These are phyloP conservation scores for Mandrillus leucophaeus DNA, from an alignment of 2,113 vertebrate genomes.

Conservation along the genomic window DNA sequence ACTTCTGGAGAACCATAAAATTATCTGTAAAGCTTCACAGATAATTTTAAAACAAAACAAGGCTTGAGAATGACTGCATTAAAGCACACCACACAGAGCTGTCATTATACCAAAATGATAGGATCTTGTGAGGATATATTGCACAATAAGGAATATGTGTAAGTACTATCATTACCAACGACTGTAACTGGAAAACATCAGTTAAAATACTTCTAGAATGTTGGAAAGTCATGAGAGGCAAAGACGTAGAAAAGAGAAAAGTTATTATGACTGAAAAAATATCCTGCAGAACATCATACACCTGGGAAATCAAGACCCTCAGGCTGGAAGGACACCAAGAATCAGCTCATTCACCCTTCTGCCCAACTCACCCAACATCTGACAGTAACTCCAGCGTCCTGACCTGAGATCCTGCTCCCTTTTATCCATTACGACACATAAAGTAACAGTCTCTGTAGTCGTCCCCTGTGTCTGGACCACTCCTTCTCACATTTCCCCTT, in stretches of 20 bases:
- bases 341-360: neutral
- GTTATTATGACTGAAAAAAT: neutral
- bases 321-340: neutral
- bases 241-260: neutral
- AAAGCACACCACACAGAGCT: neutral
- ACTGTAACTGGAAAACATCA: neutral
- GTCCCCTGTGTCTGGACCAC: neutral
- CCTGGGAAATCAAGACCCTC: neutral
- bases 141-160: neutral
- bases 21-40: neutral
- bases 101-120: neutral
- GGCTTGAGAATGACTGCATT: neutral
- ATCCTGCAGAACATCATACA: neutral
- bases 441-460: neutral
- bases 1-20: neutral
- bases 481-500: neutral
- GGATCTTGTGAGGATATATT: neutral
- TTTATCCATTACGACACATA: neutral
- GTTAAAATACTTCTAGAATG: neutral
- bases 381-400: neutral
- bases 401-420: neutral
- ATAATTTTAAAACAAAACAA: neutral
- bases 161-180: neutral
- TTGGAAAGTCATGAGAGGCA: neutral
- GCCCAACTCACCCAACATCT: neutral